Percentiles rank a stretch among this genome's conserved stretches.
These are phyloP conservation scores for Drosophila fulvimacula DNA, from an alignment of 2,888 invertebrate species.

Conservation along the genomic window DNA sequence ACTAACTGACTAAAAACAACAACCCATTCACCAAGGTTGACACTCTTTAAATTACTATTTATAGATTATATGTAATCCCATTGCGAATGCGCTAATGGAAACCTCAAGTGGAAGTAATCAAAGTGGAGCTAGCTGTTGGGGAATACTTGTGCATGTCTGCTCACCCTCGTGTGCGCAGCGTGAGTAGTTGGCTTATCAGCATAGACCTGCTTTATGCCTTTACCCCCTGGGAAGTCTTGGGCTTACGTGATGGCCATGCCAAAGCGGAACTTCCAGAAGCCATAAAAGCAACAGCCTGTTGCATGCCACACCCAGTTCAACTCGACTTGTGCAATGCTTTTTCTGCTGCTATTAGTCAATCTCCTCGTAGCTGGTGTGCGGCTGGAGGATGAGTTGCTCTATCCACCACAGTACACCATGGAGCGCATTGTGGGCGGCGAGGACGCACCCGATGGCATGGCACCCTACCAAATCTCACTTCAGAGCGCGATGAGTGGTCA, in stretches of 20 bases:
- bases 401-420: constrained; percentile 68
- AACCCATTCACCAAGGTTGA: constrained; percentile 3
- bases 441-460: constrained; percentile 75
- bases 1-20: not conserved
- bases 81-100: not conserved
- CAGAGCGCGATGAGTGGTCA: constrained; percentile 65
- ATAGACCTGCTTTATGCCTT: constrained; percentile 8
- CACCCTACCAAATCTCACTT: constrained; percentile 84
- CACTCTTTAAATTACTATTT: constrained; percentile 9
- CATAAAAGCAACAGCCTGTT: constrained; percentile 40
- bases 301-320: constrained; percentile 21
- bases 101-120: constrained; percentile 17
- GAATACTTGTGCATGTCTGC: constrained; percentile 19
- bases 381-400: constrained; percentile 58
- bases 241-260: constrained; percentile 32
- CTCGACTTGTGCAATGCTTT: constrained; percentile 18
- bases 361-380: not conserved
- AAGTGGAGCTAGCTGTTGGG: constrained; percentile 14
- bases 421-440: constrained; percentile 82
- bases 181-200: constrained; percentile 33
- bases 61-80: constrained; percentile 1
- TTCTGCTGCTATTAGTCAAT: constrained; percentile 18
- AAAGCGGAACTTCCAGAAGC: not conserved
- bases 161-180: constrained; percentile 35
- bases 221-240: not conserved